These are phyloP conservation scores for Caenorhabditis japonica DNA, from an alignment of 2,888 invertebrate species.

Conservation along the genomic window DNA sequence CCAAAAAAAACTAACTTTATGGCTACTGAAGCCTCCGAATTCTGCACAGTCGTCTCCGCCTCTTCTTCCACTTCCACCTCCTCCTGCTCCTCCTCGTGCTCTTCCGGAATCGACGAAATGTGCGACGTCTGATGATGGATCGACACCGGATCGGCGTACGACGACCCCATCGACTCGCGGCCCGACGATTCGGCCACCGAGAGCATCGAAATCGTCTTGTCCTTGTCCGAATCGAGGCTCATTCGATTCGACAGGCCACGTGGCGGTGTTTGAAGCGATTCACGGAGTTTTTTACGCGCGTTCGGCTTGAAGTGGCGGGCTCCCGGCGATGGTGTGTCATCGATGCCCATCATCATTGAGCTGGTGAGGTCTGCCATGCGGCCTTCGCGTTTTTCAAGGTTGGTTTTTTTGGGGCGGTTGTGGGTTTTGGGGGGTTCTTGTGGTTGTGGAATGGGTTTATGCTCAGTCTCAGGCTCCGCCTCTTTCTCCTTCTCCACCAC, in stretches of 20 bases:
- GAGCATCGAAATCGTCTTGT: constrained; percentile 33
- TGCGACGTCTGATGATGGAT: constrained; percentile 13
- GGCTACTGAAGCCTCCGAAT: no score
- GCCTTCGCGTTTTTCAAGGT: constrained; percentile 3
- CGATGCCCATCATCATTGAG: constrained; percentile 14
- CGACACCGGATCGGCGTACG: constrained; percentile 23
- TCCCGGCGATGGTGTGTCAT: constrained; percentile 35
- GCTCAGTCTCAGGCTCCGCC: background rate
- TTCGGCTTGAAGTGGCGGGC: constrained; percentile 23
- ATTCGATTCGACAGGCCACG: background rate
- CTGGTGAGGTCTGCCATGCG: constrained; percentile 12
- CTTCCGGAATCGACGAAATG: background rate
- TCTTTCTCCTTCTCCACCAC: background rate
- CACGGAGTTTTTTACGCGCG: constrained; percentile 24
- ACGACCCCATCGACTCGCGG: constrained; percentile 10
- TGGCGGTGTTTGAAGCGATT: constrained; percentile 4
- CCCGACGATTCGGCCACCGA: constrained; percentile 29
- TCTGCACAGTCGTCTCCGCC: no score
- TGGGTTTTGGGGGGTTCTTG: no score
- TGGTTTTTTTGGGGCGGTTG: constrained; percentile 7
- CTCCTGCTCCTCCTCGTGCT: background rate
- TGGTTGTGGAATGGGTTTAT: no score
- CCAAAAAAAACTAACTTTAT: no score
- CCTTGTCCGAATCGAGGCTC: constrained; percentile 44
- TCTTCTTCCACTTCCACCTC: constrained; percentile 1